These are phyloP conservation scores for Craniophora ligustri DNA, from an alignment of 2,888 invertebrate genomes.

Conservation along the genomic window DNA sequence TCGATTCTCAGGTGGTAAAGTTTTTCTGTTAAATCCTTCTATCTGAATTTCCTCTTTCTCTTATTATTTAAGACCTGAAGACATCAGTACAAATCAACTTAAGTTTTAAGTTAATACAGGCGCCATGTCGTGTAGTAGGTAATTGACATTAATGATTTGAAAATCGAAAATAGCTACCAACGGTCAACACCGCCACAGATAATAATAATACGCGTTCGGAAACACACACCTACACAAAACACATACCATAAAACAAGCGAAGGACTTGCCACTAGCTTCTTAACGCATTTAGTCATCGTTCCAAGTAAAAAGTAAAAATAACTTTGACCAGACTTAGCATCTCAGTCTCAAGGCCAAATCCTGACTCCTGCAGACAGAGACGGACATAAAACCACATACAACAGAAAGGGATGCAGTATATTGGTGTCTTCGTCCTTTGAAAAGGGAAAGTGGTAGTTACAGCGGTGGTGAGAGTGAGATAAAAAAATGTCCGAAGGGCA, in stretches of 20 bases:
- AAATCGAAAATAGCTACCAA: slow-evolving; percentile 52
- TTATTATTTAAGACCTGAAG: too few relatives aligned
- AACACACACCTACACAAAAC: slow-evolving; percentile 56
- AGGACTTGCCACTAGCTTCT: slow-evolving; percentile 68
- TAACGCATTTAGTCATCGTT: slow-evolving; percentile 87
- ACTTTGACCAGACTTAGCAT: slow-evolving; percentile 81
- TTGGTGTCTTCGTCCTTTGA: slow-evolving; percentile 86
- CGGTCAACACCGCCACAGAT: slow-evolving; percentile 52
- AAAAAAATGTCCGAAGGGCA: slow-evolving; percentile 84
- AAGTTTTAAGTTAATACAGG: neutral
- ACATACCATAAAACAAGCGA: slow-evolving; percentile 59
- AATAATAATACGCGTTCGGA: slow-evolving; percentile 53
- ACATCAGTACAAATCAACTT: neutral
- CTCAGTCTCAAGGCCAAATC: slow-evolving; percentile 87
- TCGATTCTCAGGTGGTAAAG: too few relatives aligned
- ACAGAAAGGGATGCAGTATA: slow-evolving; percentile 58
- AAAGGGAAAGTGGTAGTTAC: slow-evolving; percentile 87
- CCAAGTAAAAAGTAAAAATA: slow-evolving; percentile 87
- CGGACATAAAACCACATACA: slow-evolving; percentile 31
- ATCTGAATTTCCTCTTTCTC: too few relatives aligned
- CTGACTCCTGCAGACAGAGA: slow-evolving; percentile 74
- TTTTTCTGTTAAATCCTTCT: too few relatives aligned
- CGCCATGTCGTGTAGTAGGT: neutral
- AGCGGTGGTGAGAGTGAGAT: slow-evolving; percentile 86
- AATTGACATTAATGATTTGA: neutral